These are phyloP conservation scores for Aix galericulata DNA, from an alignment of 2,113 vertebrate species.

Conservation along the genomic window DNA sequence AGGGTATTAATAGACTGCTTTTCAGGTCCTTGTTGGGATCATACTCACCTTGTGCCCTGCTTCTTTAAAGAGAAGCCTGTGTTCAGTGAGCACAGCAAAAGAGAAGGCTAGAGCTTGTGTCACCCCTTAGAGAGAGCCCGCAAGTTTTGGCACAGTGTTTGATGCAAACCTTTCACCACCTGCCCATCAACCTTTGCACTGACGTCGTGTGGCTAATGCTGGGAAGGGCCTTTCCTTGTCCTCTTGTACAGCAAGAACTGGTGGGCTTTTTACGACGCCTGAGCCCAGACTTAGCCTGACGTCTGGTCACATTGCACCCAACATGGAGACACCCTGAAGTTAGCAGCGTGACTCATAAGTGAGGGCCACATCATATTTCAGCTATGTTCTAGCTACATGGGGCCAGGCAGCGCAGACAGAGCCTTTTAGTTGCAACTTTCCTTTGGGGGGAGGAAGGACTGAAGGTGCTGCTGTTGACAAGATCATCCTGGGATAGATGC, in stretches of 20 bases:
- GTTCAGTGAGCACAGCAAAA: not conserved
- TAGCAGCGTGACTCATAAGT: not conserved
- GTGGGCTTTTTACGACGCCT: not conserved
- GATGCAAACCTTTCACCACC: not conserved
- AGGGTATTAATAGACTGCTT: not conserved
- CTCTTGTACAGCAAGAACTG: not conserved
- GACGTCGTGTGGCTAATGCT: not conserved
- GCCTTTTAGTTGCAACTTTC: not conserved
- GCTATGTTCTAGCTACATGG: not conserved
- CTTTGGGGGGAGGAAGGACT: not conserved
- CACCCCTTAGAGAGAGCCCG: accelerated
- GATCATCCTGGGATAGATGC: not conserved
- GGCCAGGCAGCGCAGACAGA: not conserved
- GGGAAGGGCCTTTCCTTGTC: not conserved
- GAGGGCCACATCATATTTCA: not conserved
- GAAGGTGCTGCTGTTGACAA: not conserved
- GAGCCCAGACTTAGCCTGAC: not conserved
- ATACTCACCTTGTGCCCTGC: not conserved
- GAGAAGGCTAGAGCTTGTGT: not conserved
- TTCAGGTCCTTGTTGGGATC: not conserved
- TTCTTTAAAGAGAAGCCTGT: not conserved
- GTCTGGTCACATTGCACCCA: not conserved
- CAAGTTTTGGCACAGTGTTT: not conserved
- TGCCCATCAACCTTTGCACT: not conserved
- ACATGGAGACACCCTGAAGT: not conserved